Conservation (phyloP, 2,113 vertebrate genomes). For the Collichthys lucidus region DNA sequence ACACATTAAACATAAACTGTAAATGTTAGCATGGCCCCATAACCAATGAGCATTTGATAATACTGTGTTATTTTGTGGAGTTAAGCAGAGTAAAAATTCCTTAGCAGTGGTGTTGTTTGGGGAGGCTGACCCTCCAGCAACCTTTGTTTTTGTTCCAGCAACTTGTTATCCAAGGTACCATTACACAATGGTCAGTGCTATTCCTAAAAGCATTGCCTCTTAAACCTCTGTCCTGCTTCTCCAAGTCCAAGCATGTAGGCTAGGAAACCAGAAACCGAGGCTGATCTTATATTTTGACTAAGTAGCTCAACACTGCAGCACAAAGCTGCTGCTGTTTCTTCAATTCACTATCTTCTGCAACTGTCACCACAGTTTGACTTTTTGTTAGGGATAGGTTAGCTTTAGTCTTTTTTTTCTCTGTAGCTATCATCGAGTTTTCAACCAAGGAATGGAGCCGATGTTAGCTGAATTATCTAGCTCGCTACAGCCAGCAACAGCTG, state of each 20-base stretch:
- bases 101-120: no score
- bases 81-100: neutral
- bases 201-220: neutral
- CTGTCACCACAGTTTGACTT: no score
- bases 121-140: no score
- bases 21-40: neutral
- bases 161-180: neutral
- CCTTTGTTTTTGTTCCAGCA: neutral
- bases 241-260: neutral
- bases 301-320: neutral
- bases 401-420: neutral
- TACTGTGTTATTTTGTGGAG: neutral
- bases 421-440: neutral
- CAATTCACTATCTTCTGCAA: neutral
- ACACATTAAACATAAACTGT: no score
- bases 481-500: neutral
- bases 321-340: neutral
- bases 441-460: neutral
- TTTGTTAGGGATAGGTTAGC: neutral
- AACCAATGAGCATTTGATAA: neutral
- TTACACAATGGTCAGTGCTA: neutral
- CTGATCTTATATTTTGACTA: neutral
- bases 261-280: neutral
- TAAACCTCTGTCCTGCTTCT: neutral
- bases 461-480: neutral